Conservation (phyloP, 2,888 invertebrate species). For the Drosophila anceps region DNA sequence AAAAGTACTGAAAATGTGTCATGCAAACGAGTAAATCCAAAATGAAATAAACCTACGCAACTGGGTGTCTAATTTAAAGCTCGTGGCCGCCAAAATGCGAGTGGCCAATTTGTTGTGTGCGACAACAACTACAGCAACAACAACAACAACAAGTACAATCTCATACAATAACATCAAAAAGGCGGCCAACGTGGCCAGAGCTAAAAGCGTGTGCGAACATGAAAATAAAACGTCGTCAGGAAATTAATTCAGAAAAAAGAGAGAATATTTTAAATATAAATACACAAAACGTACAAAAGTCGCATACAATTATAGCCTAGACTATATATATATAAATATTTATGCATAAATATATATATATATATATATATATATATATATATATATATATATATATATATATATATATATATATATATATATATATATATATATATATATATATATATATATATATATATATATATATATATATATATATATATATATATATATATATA, state of each 20-base stretch:
- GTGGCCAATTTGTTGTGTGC: slow-evolving; percentile 72
- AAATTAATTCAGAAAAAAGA: slow-evolving; percentile 68
- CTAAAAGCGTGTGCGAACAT: slow-evolving; percentile 73
- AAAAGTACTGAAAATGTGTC: slow-evolving; percentile 48
- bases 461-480: slow-evolving; percentile 2
- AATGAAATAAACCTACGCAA: slow-evolving; percentile 58
- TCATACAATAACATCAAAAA: slow-evolving; percentile 61
- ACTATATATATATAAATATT: slow-evolving; percentile 16
- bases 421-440: slow-evolving; percentile 1
- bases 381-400: neutral
- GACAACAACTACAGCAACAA: slow-evolving; percentile 23
- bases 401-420: slow-evolving; percentile 3
- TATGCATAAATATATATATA: neutral
- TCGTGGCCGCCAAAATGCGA: slow-evolving; percentile 69
- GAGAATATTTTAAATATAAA: slow-evolving; percentile 39
- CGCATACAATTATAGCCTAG: slow-evolving; percentile 25
- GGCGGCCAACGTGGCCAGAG: slow-evolving; percentile 52
- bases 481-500: slow-evolving; percentile 8
- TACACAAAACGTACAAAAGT: slow-evolving; percentile 33
- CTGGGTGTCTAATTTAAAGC: slow-evolving; percentile 65
- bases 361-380: slow-evolving; percentile 2
- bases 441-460: slow-evolving; percentile 3
- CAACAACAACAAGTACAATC: slow-evolving; percentile 29
- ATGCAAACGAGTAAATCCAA: slow-evolving; percentile 32
- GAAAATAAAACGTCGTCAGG: slow-evolving; percentile 80